Percentiles rank a stretch among this genome's conserved stretches.
Conservation (phyloP, 2,113 vertebrate genomes). For the Eolophus roseicapilla region DNA sequence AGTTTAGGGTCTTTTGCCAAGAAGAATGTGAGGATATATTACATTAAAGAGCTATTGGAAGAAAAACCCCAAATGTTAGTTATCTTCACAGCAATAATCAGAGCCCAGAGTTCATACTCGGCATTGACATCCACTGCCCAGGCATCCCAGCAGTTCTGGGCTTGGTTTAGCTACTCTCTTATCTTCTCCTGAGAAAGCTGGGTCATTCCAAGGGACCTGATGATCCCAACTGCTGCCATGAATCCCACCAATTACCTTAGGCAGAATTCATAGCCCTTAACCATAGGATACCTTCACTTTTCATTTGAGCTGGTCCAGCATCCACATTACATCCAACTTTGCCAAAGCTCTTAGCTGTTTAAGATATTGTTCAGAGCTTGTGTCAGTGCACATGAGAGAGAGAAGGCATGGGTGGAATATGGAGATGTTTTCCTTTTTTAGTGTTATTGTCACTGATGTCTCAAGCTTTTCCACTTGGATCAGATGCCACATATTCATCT, state of each 20-base stretch:
- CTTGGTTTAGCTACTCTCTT: background rate
- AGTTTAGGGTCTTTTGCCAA: background rate
- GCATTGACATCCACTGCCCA: background rate
- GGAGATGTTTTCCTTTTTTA: background rate
- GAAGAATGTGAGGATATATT: background rate
- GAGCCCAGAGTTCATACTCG: background rate
- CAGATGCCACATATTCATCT: background rate
- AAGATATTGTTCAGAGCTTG: background rate
- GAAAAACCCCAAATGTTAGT: fast-evolving
- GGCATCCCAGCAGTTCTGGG: background rate
- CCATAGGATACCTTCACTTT: background rate
- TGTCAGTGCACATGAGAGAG: background rate
- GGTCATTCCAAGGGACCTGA: background rate
- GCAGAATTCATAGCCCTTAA: background rate
- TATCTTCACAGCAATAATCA: background rate
- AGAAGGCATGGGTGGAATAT: background rate
- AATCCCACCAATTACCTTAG: background rate
- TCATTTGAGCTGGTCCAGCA: background rate
- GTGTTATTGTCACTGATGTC: background rate
- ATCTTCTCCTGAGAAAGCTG: background rate
- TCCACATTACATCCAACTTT: background rate
- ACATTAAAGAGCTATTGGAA: background rate
- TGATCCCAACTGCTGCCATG: background rate
- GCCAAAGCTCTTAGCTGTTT: background rate
- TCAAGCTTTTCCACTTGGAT: background rate